Conservation (phyloP, 2,113 vertebrate species). For the Apeltes quadracus region DNA sequence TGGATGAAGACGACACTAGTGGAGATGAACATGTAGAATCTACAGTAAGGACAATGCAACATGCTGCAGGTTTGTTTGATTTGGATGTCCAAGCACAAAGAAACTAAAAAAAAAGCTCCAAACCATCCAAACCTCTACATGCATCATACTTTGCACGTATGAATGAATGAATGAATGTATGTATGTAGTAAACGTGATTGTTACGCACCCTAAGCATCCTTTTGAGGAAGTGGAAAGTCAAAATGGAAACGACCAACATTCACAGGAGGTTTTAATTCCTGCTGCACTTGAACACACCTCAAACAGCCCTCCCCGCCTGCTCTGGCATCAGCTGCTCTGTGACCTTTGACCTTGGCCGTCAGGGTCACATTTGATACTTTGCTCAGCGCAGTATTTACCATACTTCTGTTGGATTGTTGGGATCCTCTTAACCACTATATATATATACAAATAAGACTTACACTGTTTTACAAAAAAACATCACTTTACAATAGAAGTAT, state of each 20-base stretch:
- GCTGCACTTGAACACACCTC: slow-evolving; percentile 35
- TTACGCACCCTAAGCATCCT: slow-evolving; percentile 3
- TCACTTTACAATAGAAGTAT: background rate
- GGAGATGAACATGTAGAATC: slow-evolving; percentile 39
- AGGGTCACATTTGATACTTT: slow-evolving; percentile 13
- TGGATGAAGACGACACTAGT: slow-evolving; percentile 26
- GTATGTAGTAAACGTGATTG: slow-evolving; percentile 9
- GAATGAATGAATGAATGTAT: background rate
- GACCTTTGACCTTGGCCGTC: slow-evolving; percentile 17
- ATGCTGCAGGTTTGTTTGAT: slow-evolving; percentile 39
- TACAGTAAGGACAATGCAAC: slow-evolving; percentile 11
- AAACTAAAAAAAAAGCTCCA: slow-evolving; percentile 39
- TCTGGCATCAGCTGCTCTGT: slow-evolving; percentile 2
- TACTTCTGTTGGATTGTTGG: background rate
- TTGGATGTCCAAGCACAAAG: slow-evolving; percentile 57
- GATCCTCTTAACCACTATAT: slow-evolving; percentile 1
- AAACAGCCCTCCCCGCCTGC: background rate
- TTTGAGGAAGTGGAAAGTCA: background rate
- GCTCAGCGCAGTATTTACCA: slow-evolving; percentile 1
- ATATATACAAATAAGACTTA: slow-evolving; percentile 6
- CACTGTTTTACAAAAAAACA: background rate
- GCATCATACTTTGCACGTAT: background rate
- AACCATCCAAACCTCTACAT: slow-evolving; percentile 25
- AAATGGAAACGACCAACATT: slow-evolving; percentile 20
- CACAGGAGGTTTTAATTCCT: slow-evolving; percentile 7